Evolutionary conservation across 1,140 invertebrate genomes (phyloP).

Genomic region (Drosophila funebris): DNA sequence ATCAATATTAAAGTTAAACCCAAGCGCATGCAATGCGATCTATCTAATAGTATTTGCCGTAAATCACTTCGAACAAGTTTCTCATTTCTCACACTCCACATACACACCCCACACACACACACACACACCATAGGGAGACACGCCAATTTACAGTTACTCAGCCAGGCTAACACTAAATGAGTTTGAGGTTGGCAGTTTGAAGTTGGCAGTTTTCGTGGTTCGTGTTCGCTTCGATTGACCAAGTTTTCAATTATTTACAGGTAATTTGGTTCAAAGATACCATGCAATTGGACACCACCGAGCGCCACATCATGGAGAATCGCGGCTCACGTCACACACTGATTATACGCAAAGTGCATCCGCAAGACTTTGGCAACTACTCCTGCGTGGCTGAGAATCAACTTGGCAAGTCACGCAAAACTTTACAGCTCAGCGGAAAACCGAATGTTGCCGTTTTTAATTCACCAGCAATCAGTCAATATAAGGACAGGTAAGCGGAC

Average conservation of each 20-base stretch:
- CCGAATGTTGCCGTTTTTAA: slow-evolving; percentile 87
- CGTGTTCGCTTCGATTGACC: slow-evolving; percentile 65
- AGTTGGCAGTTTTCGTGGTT: slow-evolving; percentile 32
- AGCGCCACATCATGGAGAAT: slow-evolving; percentile 87
- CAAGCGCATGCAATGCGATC: slow-evolving; percentile 22
- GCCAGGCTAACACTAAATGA: slow-evolving; percentile 42
- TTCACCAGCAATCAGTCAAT: slow-evolving; percentile 86
- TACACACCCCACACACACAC: slow-evolving; percentile 9
- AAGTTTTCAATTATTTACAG: slow-evolving; percentile 84
- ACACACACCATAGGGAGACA: not conserved
- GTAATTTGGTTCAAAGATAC: slow-evolving; percentile 89
- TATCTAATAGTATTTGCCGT: slow-evolving; percentile 50
- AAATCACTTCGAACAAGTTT: slow-evolving; percentile 72
- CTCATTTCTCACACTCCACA: not conserved
- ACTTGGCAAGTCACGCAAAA: slow-evolving; percentile 87
- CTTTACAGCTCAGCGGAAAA: slow-evolving; percentile 88
- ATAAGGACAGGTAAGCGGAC: slow-evolving; percentile 85
- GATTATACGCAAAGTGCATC: slow-evolving; percentile 88
- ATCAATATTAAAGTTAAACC: slow-evolving; percentile 23
- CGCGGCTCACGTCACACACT: slow-evolving; percentile 87
- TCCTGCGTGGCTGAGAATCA: slow-evolving; percentile 88
- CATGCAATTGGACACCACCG: slow-evolving; percentile 88
- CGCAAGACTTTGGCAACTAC: slow-evolving; percentile 89
- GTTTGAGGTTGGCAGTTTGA: slow-evolving; percentile 20
- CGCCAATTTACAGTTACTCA: slow-evolving; percentile 37